These are phyloP conservation scores for Unio pictorum DNA, from an alignment of 2,888 invertebrate genomes.

Conservation along the genomic window DNA sequence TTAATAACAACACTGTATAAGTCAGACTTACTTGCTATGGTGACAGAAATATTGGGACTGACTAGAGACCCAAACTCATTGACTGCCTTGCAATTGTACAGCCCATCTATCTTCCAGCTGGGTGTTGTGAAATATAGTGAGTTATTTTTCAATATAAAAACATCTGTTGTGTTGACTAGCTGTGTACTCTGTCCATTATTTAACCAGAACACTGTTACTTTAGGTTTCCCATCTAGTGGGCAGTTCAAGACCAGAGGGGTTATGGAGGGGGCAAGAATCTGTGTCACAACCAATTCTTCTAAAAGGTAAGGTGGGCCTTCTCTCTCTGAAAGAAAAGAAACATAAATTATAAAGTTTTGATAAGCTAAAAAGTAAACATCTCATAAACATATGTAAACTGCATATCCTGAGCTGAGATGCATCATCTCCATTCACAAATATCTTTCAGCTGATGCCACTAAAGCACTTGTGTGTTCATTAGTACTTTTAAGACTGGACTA, in stretches of 20 bases:
- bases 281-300: conserved; percentile 16
- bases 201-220: conserved; percentile 51
- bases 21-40: conserved; percentile 54
- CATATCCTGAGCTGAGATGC: too few relatives aligned
- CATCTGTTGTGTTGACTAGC: conserved; percentile 30
- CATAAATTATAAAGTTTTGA: too few relatives aligned
- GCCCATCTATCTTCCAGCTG: conserved; percentile 39
- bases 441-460: too few relatives aligned
- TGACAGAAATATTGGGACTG: conserved; percentile 43
- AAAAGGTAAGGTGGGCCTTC: conserved; percentile 39
- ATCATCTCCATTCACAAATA: too few relatives aligned
- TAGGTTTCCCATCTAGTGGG: conserved; percentile 52
- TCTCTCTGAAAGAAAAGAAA: conserved; percentile 22
- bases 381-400: too few relatives aligned
- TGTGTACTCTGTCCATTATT: background rate
- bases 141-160: conserved; percentile 41
- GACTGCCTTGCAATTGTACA: conserved; percentile 53
- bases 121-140: conserved; percentile 44
- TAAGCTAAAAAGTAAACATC: too few relatives aligned
- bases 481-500: too few relatives aligned
- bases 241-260: conserved; percentile 49
- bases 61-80: conserved; percentile 46
- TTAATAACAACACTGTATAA: background rate
- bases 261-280: conserved; percentile 38
- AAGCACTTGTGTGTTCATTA: too few relatives aligned